Base-by-base conservation (phyloP, 1,140 invertebrate genomes). In the Drosophila oshimai region DNA sequence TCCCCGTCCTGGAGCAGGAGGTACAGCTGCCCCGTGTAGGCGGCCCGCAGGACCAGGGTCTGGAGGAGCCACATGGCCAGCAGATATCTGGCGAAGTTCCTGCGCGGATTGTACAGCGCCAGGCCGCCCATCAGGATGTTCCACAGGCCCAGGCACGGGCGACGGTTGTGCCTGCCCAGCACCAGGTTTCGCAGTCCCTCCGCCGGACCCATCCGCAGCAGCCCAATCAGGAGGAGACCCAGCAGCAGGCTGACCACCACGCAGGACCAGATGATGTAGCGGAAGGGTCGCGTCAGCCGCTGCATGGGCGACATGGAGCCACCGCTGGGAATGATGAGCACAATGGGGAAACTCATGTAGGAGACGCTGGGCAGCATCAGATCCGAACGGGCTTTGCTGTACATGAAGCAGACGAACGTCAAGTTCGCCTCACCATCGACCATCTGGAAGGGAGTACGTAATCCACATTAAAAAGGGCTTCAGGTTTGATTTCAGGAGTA, bases 11-110 rank as follows among this genome's bases (percentile, higher is more conserved):
- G 89, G 18, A 90, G 58, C 0, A 90, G 47, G 0, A 75, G 47
- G n/a, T 69, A 90, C 4, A 90, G 33, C 36, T 87, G 81, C 6
- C 89, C 89, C 0, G 73, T 75, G 42, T 90, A 90, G n/a, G 81
- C 89, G 26, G 74, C 74, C 1, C 89, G 68, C 12, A 90, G 12
- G 0, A 90, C 50, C n/a, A 90, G 34, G 2, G 78, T 80, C 20
- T 77, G 57, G 0, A 90, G 20, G 4, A 90, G 39, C 89, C 89
- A 90, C 10, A 86, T 0, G 0, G 51, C 17, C 6, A 90, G 51
- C 4, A 90, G 10, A 4, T 58, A 90, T 0, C 89, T 73, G 0
- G 89, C 75, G 17, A 90, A 89, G 22, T 71, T 90, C 4, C 78
- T 58, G 10, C 62, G 60, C 3, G 89, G 89, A 29, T 51, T 46